Evolutionary conservation across 37 sponge, comb jelly and placozoan genomes (phyloP).

Genomic region (Eunapius fragilis): DNA sequence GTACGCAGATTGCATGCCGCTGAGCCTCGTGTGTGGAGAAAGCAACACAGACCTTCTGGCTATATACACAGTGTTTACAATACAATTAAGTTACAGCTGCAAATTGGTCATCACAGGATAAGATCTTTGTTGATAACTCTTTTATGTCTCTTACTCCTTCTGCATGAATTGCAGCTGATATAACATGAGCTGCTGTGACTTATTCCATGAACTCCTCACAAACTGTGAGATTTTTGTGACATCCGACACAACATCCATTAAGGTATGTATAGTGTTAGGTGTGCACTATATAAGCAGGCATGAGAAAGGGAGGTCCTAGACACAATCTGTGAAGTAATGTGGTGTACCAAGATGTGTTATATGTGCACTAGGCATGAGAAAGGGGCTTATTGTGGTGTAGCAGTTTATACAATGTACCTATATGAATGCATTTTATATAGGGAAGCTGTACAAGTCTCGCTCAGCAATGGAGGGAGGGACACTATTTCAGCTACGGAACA

Average conservation of each 20-base stretch:
- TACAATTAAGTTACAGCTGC: neutral
- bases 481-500: conserved; percentile 49
- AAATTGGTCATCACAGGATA: neutral
- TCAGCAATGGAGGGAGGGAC: conserved; percentile 39
- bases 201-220: conserved; percentile 29
- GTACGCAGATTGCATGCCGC: conserved; percentile 2
- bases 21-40: conserved; percentile 19
- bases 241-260: conserved; percentile 15
- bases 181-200: conserved; percentile 25
- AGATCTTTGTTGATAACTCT: neutral
- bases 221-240: conserved; percentile 13
- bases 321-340: too few species aligned
- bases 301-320: too few species aligned
- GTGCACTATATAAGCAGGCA: too few species aligned
- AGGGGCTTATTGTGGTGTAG: too few species aligned
- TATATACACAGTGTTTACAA: neutral
- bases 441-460: conserved; percentile 6
- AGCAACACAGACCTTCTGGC: neutral
- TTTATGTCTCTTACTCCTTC: conserved; percentile 6
- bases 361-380: too few species aligned
- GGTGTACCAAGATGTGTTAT: too few species aligned
- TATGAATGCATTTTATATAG: conserved; percentile 8
- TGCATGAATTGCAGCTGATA: conserved; percentile 50
- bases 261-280: too few species aligned
- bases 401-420: too few species aligned